phyloP scores from a whole-genome alignment of 2,113 vertebrate genomes.

The Pseudolaguvia tuberculata region DNA sequence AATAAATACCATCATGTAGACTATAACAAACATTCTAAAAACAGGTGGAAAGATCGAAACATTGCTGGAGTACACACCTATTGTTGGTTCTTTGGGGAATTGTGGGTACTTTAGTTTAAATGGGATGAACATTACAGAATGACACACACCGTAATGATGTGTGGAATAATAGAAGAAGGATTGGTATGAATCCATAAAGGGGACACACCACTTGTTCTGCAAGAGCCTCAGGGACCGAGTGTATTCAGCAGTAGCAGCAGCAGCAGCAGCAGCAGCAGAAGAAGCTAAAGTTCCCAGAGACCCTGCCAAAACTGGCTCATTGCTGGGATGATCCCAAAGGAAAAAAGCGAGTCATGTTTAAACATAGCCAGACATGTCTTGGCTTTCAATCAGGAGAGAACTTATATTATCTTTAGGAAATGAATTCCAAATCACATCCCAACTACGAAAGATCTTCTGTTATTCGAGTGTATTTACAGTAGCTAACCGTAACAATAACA shows the following conservation, averaged over 20 bases:
- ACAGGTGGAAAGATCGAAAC: neutral
- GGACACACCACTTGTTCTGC: slow-evolving; percentile 69
- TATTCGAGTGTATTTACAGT: neutral
- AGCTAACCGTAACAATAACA: neutral
- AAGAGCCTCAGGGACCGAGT: slow-evolving; percentile 74
- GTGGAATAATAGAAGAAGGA: slow-evolving; percentile 35
- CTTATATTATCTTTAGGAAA: slow-evolving; percentile 71
- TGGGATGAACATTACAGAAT: neutral
- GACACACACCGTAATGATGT: neutral
- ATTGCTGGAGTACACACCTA: neutral
- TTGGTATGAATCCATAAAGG: slow-evolving; percentile 55
- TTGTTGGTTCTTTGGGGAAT: neutral
- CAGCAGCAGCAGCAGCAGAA: no score
- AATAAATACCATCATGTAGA: slow-evolving; percentile 12
- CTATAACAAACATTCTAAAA: neutral
- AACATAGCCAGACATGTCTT: slow-evolving; percentile 69
- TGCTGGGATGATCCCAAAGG: slow-evolving; percentile 68
- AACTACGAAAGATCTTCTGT: slow-evolving; percentile 22
- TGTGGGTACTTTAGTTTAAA: no score
- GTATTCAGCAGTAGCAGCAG: slow-evolving; percentile 55
- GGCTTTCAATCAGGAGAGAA: slow-evolving; percentile 64
- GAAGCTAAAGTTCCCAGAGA: slow-evolving; percentile 60
- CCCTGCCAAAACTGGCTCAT: slow-evolving; percentile 66
- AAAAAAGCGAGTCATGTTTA: slow-evolving; percentile 64
- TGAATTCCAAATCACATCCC: slow-evolving; percentile 62